Conservation (phyloP, 2,888 invertebrate species). For the Pachliopta kotzebuea region DNA sequence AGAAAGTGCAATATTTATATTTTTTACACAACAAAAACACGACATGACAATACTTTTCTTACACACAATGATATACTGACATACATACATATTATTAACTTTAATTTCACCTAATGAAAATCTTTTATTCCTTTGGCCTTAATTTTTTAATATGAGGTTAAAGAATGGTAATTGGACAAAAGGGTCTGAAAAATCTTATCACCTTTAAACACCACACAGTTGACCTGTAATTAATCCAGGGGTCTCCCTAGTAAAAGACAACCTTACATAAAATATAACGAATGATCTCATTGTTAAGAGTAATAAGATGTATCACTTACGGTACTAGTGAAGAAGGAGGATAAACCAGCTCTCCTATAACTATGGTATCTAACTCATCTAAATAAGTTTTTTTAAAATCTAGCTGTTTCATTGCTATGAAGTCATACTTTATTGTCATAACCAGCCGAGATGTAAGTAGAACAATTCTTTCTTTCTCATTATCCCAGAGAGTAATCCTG, state of each 20-base stretch:
- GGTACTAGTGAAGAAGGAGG: slow-evolving; percentile 90
- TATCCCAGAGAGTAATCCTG: slow-evolving; percentile 94
- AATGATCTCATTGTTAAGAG: background rate
- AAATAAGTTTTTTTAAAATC: slow-evolving; percentile 86
- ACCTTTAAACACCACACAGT: too few relatives aligned
- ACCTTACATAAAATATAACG: background rate
- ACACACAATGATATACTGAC: slow-evolving; percentile 1
- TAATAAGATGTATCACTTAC: slow-evolving; percentile 80
- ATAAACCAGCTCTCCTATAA: slow-evolving; percentile 89
- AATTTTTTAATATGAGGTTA: too few relatives aligned
- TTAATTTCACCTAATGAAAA: background rate
- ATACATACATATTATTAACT: background rate
- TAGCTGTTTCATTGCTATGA: slow-evolving; percentile 88
- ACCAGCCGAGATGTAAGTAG: slow-evolving; percentile 87
- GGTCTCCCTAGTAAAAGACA: too few relatives aligned
- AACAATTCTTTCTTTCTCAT: slow-evolving; percentile 90
- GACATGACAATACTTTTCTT: background rate
- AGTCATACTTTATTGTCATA: slow-evolving; percentile 90
- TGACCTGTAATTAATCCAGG: too few relatives aligned
- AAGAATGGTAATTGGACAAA: too few relatives aligned
- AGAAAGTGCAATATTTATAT: slow-evolving; percentile 16
- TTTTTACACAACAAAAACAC: background rate
- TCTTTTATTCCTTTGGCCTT: too few relatives aligned
- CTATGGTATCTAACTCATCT: slow-evolving; percentile 85
- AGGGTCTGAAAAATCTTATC: too few relatives aligned